These are phyloP conservation scores for Neopelma chrysocephalum DNA, from an alignment of 2,797 vertebrate species.

Conservation along the genomic window DNA sequence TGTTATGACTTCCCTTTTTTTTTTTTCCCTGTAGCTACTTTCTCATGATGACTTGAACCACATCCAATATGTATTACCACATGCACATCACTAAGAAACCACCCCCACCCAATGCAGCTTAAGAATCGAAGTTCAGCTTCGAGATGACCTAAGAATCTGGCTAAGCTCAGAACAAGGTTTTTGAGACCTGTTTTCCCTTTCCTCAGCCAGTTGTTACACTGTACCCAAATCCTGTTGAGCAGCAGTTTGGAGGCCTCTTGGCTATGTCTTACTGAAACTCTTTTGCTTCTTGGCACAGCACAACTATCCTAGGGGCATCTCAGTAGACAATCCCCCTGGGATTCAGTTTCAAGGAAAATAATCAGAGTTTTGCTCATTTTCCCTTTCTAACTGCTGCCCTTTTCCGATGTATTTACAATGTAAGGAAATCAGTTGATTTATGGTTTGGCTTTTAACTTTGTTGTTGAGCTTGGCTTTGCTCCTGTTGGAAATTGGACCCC, in stretches of 20 bases:
- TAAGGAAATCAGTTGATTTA: conserved; percentile 45
- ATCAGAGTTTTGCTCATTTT: not conserved
- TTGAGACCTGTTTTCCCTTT: not conserved
- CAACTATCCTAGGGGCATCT: not conserved
- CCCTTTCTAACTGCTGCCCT: conserved; percentile 12
- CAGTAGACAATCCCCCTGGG: not conserved
- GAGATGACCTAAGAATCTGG: not conserved
- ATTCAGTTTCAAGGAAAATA: not conserved
- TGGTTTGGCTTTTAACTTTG: conserved; percentile 1
- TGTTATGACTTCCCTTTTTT: not conserved
- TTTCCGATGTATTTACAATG: conserved; percentile 26
- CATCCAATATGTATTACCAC: not conserved
- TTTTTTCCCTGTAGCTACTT: not conserved
- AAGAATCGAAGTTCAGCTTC: not conserved
- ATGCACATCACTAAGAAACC: not conserved
- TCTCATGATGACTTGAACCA: not conserved
- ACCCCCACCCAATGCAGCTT: not conserved
- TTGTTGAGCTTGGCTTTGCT: conserved; percentile 33
- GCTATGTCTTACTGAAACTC: not conserved
- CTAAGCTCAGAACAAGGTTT: not conserved
- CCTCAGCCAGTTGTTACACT: accelerated
- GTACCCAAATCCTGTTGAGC: not conserved
- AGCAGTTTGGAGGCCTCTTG: not conserved
- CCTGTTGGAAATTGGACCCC: not conserved
- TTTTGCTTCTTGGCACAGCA: not conserved